Evolutionary conservation across 2,888 invertebrate genomes (phyloP), one percentile per base, ranked within the genome.

Genomic region (Trachelus tabidus): DNA sequence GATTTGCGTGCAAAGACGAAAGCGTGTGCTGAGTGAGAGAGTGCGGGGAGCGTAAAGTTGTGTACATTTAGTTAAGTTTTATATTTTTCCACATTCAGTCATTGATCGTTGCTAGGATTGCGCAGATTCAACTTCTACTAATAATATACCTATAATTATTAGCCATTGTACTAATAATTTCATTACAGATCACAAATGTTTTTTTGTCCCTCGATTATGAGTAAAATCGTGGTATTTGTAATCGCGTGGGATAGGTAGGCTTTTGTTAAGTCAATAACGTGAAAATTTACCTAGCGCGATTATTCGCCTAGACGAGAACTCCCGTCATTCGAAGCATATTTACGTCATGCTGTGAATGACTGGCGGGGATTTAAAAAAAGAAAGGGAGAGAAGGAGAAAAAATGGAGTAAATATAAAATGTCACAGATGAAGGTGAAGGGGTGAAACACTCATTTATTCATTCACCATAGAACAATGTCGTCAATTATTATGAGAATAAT

Each of bases 11-110:
- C 75, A 80, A 83, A 77, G 81, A 77, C 75, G 81, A 78, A 79
- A 69, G 76, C 75, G 78, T 75, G 40, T 68, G 78, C 40, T 34
- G 77, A 35, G 77, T 73, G 76, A 78, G 75, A 79, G 74, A 74
- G 34, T 83, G 82, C 35, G 71, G 77, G 37, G 80, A 76, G 81
- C 81, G 83, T 79, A 81, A 85, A 85, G 85, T 88, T 87, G 88
- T 91, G 91, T 91, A 91, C 85, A 88, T 90, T 91, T 90, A 90
- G 89, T 90, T 90, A 90, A 90, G 90, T 91, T 91, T 91, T 91
- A 89, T 91, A 91, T 90, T 91, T 91, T 91, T 91, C 89, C 89
- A 90, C 89, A 87, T 81, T 89, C 87, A 90, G 90, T 90, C 90
- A 90, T 89, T 88, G 87, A 90, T 90, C 88, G 89, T 90, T 90